A percentile compares a stretch with the other conserved stretches of the same genome.
Conservation (phyloP, 2,113 vertebrate genomes). For the Ibidorhyncha struthersii region DNA sequence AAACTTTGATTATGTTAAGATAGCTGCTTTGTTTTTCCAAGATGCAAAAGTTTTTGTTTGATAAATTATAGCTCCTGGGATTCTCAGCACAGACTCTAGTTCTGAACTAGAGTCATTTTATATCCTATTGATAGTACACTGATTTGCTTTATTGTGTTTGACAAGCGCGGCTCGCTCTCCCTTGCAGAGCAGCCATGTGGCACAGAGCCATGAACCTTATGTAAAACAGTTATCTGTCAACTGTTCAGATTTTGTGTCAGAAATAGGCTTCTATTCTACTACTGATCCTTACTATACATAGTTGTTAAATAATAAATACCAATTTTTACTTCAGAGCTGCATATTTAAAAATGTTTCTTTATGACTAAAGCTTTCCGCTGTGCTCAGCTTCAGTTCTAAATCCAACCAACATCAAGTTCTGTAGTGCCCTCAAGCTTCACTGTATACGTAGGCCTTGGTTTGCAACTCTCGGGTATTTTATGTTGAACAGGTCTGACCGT, state of each 20-base stretch:
- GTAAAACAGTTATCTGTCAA: background rate
- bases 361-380: accelerated
- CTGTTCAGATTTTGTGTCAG: background rate
- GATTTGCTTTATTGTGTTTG: background rate
- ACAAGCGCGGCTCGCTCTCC: background rate
- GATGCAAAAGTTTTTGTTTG: background rate
- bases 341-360: background rate
- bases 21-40: background rate
- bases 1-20: background rate
- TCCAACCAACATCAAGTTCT: too few species aligned
- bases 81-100: background rate
- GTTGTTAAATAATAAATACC: background rate
- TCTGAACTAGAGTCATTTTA: background rate
- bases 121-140: background rate
- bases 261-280: background rate
- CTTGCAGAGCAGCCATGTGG: background rate
- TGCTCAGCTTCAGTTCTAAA: background rate
- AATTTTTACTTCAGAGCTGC: accelerated
- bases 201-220: background rate
- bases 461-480: accelerated
- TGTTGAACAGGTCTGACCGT: accelerated
- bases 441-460: background rate
- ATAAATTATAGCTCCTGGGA: background rate
- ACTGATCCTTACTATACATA: accelerated
- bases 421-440: background rate